Evolutionary conservation across 2,797 vertebrate species (phyloP).

Genomic region (Lepus townsendii): DNA sequence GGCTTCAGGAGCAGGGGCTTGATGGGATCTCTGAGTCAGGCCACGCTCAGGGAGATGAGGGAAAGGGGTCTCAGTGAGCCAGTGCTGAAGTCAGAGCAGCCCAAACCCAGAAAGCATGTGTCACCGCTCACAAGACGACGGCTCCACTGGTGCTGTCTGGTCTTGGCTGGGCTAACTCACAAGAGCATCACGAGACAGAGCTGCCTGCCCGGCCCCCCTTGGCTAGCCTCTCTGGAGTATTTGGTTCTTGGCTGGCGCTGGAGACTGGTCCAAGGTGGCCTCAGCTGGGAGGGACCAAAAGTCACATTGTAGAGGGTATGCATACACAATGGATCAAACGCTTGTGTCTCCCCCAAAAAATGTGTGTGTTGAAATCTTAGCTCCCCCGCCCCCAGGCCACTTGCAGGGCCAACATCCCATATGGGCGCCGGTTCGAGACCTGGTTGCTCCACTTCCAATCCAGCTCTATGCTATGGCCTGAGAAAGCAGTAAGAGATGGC

Average conservation of each 20-base stretch:
- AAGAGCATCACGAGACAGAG: background rate
- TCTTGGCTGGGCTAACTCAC: background rate
- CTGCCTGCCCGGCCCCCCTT: background rate
- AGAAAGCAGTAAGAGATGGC: no score
- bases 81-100: background rate
- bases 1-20: background rate
- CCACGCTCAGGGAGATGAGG: background rate
- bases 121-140: background rate
- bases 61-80: background rate
- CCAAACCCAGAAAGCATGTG: background rate
- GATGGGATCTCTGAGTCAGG: background rate
- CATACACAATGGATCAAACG: background rate
- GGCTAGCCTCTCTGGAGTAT: background rate
- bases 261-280: background rate
- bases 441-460: no score
- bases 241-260: background rate
- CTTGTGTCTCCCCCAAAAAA: background rate
- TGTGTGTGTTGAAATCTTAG: background rate
- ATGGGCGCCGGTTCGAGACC: no score
- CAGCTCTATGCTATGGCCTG: no score
- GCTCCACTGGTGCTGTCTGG: background rate
- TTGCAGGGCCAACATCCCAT: no score
- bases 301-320: accelerated
- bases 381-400: no score
- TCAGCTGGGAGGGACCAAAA: background rate